Evolutionary conservation across 2,888 invertebrate species (phyloP).

Genomic region (Hedychridium roseum): DNA sequence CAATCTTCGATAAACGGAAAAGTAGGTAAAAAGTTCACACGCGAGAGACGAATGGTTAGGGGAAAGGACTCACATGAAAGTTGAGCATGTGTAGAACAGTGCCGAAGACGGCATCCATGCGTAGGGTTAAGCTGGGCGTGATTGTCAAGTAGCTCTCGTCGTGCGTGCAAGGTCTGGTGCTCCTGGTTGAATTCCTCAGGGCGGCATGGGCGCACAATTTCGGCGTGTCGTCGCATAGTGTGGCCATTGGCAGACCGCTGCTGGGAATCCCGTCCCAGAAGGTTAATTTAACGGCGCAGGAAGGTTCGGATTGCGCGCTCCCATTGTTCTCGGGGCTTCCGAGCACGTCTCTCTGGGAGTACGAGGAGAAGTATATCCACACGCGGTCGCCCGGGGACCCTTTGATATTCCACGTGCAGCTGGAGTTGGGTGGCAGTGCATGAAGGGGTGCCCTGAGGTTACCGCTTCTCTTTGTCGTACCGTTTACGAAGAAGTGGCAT

Average conservation of each 20-base stretch:
- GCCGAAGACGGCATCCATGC: slow-evolving; percentile 62
- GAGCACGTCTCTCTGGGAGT: slow-evolving; percentile 78
- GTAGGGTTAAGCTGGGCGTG: slow-evolving; percentile 55
- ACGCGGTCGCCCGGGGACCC: slow-evolving; percentile 81
- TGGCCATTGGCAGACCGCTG: slow-evolving; percentile 52
- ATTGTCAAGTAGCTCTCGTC: slow-evolving; percentile 82
- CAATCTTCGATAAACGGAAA: too few species aligned
- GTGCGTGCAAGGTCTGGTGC: slow-evolving; percentile 80
- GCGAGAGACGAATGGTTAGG: too few species aligned
- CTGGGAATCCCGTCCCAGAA: slow-evolving; percentile 57
- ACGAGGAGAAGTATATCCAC: slow-evolving; percentile 89
- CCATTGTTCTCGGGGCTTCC: slow-evolving; percentile 62
- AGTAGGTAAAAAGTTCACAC: too few species aligned
- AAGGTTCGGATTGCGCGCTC: slow-evolving; percentile 28
- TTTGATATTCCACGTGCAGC: slow-evolving; percentile 85
- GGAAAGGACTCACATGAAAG: slow-evolving; percentile 58
- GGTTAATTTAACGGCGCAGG: slow-evolving; percentile 52
- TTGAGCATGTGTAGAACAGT: slow-evolving; percentile 80
- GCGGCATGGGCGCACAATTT: slow-evolving; percentile 84
- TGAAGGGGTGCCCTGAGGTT: slow-evolving; percentile 81
- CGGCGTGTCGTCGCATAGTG: slow-evolving; percentile 71
- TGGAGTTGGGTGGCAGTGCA: slow-evolving; percentile 85
- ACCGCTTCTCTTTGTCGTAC: slow-evolving; percentile 74
- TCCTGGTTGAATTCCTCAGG: slow-evolving; percentile 75
- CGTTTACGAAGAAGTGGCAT: slow-evolving; percentile 60